Base-by-base conservation (phyloP, 2,113 vertebrate species). In the Melanerpes formicivorus region DNA sequence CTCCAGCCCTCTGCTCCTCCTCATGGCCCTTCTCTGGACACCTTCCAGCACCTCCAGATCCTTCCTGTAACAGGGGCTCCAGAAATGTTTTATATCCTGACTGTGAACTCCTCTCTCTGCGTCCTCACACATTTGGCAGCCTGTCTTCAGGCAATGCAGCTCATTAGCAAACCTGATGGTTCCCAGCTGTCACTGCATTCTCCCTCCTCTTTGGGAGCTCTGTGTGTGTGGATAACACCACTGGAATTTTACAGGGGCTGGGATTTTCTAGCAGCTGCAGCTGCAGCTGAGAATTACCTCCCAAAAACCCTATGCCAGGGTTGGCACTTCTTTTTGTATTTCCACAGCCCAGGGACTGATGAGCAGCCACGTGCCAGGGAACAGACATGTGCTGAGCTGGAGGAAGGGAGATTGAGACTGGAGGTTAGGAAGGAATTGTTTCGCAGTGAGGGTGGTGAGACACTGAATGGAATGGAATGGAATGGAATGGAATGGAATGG, bases 151-250 rank as follows among this genome's bases (percentile, higher is more conserved):
- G 88, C 81, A 75, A 59, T 77, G 37, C 40, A 72, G 25, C 54
- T 94, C 81, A 87, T 92, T 92, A 92, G 90, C 92, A 92, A 92
- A 60, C 65, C 71, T 60, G 74, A 15, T 74, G 76, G 81, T 81
- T 87, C 58, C 96, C 92, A 91, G 66, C 83, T 94, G 90, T 94
- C 88, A 86, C 80, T 93, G 67, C 48, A 81, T 44, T 44, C 74
- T 90, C 10, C 3, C 69, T 86, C n/a, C 12, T 93, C 30, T 86
- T 82, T 58, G 54, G 54, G 55, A 88, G 54, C 40, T 32, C 29
- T 42, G 58, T 78, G 54, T 75, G 80, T 32, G 86, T 13, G 17
- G 66, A 69, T 86, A 84, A 75, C 0, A 0, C 73, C 3, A 1
- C 70, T 81, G 80, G 66, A 91, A 91, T 93, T 80, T 80, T 80